Conservation (phyloP, 2,888 invertebrate species). For the Drosophila imparisetae region DNA sequence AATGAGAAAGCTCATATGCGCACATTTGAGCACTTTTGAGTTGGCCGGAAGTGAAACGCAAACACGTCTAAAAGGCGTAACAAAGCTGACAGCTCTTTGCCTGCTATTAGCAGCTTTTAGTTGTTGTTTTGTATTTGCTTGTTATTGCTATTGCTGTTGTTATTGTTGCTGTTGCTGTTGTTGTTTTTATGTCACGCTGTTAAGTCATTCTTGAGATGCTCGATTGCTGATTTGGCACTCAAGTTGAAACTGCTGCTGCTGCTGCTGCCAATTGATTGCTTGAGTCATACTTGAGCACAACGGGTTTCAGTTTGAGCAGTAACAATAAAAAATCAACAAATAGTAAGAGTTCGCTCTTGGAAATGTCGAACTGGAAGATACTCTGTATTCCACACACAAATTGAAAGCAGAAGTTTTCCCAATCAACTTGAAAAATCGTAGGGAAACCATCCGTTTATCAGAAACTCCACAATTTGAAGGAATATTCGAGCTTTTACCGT, state of each 20-base stretch:
- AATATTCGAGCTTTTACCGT: accelerated
- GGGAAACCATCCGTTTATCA: accelerated
- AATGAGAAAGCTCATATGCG: slow-evolving; percentile 29
- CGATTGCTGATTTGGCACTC: slow-evolving; percentile 69
- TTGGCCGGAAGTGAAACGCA: slow-evolving; percentile 48
- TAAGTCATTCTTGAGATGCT: slow-evolving; percentile 78
- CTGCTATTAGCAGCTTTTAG: slow-evolving; percentile 65
- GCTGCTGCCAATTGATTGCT: slow-evolving; percentile 74
- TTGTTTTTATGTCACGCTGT: slow-evolving; percentile 57
- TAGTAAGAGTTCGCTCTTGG: not conserved
- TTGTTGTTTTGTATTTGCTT: slow-evolving; percentile 35
- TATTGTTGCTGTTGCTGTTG: not conserved
- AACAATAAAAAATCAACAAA: slow-evolving; percentile 13
- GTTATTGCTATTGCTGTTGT: slow-evolving; percentile 30
- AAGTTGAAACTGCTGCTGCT: slow-evolving; percentile 54
- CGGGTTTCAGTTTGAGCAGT: slow-evolving; percentile 55
- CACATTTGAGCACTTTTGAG: slow-evolving; percentile 6
- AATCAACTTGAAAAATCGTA: not conserved
- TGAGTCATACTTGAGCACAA: slow-evolving; percentile 74
- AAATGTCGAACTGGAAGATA: not conserved
- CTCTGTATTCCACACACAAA: not conserved
- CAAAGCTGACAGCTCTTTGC: slow-evolving; percentile 33
- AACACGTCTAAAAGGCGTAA: slow-evolving; percentile 48
- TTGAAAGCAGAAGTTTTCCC: not conserved
- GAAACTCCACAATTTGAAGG: not conserved